A percentile compares a stretch with the other conserved stretches of the same genome.
Evolutionary conservation across 2,797 vertebrate genomes (phyloP).

Genomic region (Chloroceryle amazona): DNA sequence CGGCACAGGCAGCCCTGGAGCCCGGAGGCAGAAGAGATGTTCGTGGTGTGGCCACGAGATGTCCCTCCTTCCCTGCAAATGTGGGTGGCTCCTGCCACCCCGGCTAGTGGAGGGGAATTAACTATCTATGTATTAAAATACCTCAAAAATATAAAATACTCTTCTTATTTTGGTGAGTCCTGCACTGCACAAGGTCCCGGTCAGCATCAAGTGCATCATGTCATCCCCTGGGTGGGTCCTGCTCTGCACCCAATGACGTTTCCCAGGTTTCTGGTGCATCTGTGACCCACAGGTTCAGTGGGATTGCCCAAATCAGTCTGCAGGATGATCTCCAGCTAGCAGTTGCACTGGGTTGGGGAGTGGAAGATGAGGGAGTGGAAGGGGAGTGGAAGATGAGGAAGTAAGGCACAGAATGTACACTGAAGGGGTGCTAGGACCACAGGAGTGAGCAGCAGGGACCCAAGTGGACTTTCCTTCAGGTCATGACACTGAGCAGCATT

Average conservation of each 20-base stretch:
- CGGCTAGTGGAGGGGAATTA: no score
- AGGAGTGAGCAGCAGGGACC: background rate
- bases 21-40: background rate
- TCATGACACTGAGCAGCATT: accelerated
- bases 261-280: background rate
- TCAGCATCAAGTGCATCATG: accelerated
- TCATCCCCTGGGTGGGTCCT: accelerated
- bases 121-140: accelerated
- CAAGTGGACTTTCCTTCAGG: accelerated
- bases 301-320: background rate
- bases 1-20: accelerated
- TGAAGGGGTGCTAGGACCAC: background rate
- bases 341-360: accelerated
- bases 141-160: background rate
- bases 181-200: background rate
- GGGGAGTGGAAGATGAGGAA: background rate
- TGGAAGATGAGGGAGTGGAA: background rate
- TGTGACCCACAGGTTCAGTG: accelerated
- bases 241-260: accelerated
- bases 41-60: conserved; percentile 29
- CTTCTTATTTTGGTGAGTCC: background rate
- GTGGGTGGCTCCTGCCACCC: no score
- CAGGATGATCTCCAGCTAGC: background rate
- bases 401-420: background rate
- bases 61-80: conserved; percentile 41